Percentiles rank a stretch among this genome's conserved stretches.
These are phyloP conservation scores for Flexamia atlantica DNA, from an alignment of 2,888 invertebrate species.

Conservation along the genomic window DNA sequence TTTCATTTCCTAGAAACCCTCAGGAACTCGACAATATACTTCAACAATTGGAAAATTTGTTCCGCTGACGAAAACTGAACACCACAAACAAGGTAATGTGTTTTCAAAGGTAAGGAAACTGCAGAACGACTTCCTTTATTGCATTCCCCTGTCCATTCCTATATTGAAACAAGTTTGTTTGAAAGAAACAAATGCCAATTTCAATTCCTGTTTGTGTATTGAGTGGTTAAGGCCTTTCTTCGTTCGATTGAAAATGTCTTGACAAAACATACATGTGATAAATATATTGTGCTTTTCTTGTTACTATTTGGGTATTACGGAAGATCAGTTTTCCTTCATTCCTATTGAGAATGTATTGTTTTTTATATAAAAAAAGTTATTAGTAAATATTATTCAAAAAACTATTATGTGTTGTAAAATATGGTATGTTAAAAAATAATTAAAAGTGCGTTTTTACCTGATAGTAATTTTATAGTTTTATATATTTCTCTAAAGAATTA, in stretches of 20 bases:
- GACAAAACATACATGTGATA: too few species aligned
- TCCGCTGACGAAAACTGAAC: slow-evolving; percentile 6
- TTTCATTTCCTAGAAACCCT: neutral
- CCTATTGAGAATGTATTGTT: too few species aligned
- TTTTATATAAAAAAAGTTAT: too few species aligned
- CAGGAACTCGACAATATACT: slow-evolving; percentile 3
- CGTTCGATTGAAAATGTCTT: neutral
- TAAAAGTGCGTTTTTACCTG: too few species aligned
- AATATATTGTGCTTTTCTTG: too few species aligned
- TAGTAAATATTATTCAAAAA: too few species aligned
- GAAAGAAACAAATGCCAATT: slow-evolving; percentile 41
- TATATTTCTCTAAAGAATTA: too few species aligned
- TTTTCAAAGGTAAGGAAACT: slow-evolving; percentile 31
- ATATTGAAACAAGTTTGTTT: slow-evolving; percentile 36
- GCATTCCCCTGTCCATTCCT: slow-evolving; percentile 44
- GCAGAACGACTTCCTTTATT: slow-evolving; percentile 41
- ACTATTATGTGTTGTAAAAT: too few species aligned
- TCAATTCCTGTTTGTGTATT: slow-evolving; percentile 35
- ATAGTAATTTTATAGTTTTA: too few species aligned
- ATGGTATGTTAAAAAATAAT: too few species aligned
- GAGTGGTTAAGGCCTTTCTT: neutral
- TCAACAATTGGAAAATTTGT: slow-evolving; percentile 3
- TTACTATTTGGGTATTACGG: too few species aligned
- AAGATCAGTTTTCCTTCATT: too few species aligned
- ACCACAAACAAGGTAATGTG: slow-evolving; percentile 42